These are phyloP conservation scores for Spinus olivaceus DNA, from an alignment of 2,797 vertebrate species.

Conservation along the genomic window DNA sequence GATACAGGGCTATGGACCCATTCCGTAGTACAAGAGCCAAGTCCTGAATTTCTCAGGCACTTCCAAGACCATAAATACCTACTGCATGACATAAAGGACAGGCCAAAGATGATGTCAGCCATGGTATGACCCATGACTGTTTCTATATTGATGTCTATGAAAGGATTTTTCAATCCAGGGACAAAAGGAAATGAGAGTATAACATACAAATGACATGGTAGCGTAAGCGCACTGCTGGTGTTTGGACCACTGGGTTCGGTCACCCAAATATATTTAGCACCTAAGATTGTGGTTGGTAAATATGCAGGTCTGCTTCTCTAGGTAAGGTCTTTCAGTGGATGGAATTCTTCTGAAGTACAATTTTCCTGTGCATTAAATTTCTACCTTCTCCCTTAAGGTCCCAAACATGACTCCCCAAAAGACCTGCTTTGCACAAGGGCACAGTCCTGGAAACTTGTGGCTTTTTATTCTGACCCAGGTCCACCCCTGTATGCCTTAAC, in stretches of 20 bases:
- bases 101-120: neutral
- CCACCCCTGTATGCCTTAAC: neutral
- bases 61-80: neutral
- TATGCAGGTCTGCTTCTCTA: neutral
- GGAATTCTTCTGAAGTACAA: neutral
- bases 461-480: neutral
- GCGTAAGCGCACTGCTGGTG: fast-evolving
- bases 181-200: neutral
- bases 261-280: neutral
- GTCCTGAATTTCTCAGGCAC: neutral
- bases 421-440: neutral
- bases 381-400: neutral
- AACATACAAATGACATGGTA: neutral
- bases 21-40: neutral
- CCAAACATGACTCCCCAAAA: neutral
- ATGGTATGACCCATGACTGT: neutral
- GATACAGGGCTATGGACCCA: fast-evolving
- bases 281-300: neutral
- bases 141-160: neutral
- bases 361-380: neutral
- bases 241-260: neutral
- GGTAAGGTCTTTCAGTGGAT: neutral
- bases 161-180: neutral
- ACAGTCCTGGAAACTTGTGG: neutral
- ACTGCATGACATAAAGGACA: neutral